A percentile compares a stretch with the other conserved stretches of the same genome.
phyloP scores from a whole-genome alignment of 2,113 vertebrate species.

The Thryonomys swinderianus region DNA sequence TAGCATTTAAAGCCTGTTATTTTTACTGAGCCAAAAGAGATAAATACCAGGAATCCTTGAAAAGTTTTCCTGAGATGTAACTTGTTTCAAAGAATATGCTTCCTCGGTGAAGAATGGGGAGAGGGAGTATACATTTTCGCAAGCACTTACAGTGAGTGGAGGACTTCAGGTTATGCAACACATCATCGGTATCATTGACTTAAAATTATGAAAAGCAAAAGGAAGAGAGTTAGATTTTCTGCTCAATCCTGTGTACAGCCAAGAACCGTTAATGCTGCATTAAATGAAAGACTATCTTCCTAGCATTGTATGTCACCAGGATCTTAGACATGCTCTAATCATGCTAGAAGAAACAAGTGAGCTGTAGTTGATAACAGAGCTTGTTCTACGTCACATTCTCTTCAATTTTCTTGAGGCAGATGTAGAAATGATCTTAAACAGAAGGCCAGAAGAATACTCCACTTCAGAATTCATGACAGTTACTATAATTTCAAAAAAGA shows the following conservation, averaged over 20 bases:
- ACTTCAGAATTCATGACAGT: slow-evolving; percentile 59
- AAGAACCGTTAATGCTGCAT: not conserved
- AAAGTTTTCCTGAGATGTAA: not conserved
- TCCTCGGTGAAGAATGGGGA: not conserved
- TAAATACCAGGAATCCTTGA: not conserved
- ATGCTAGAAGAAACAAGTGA: slow-evolving; percentile 65
- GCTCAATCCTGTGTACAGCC: not conserved
- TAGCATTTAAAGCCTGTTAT: not conserved
- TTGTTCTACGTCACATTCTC: slow-evolving; percentile 28
- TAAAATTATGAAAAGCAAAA: not conserved
- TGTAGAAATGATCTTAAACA: slow-evolving; percentile 62
- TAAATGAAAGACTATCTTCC: not conserved
- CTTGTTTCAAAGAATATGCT: not conserved
- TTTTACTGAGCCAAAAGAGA: not conserved
- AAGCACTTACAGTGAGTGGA: not conserved
- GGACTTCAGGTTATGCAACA: not conserved
- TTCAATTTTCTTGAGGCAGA: slow-evolving; percentile 58
- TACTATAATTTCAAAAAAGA: slow-evolving; percentile 56
- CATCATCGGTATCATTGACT: not conserved
- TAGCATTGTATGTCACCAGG: slow-evolving; percentile 16
- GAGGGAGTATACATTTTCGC: not conserved
- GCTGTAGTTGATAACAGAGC: slow-evolving; percentile 6
- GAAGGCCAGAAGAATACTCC: slow-evolving; percentile 43
- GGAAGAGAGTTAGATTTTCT: not conserved
- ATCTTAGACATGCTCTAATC: slow-evolving; percentile 45